Conservation (phyloP, 2,113 vertebrate species). For the Cyanoderma ruficeps region DNA sequence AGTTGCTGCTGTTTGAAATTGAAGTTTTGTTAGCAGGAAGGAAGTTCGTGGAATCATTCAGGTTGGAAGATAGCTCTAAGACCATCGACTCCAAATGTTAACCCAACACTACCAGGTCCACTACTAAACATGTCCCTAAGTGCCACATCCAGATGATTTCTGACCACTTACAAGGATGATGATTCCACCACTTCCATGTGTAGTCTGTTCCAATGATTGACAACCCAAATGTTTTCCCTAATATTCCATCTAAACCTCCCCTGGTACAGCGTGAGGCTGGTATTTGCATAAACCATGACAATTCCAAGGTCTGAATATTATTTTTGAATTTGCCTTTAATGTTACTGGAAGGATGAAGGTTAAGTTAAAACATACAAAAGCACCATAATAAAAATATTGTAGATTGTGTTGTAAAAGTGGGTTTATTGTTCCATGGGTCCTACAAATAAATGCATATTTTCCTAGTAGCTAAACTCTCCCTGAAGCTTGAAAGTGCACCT, state of each 20-base stretch:
- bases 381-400: background rate
- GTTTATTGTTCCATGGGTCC: background rate
- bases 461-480: background rate
- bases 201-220: background rate
- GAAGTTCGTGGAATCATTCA: background rate
- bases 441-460: background rate
- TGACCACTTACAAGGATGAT: background rate
- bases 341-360: background rate
- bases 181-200: background rate
- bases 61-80: background rate
- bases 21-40: background rate
- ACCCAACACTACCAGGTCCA: background rate
- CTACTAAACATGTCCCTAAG: background rate
- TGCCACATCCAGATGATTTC: background rate
- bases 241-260: background rate
- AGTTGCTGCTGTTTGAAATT: background rate
- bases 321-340: background rate
- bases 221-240: background rate
- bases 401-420: background rate
- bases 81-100: fast-evolving
- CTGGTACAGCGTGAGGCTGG: background rate
- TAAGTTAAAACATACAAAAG: background rate
- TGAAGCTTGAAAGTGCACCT: background rate
- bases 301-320: background rate
- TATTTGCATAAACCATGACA: background rate